These are phyloP conservation scores for Hemicordylus capensis DNA, from an alignment of 2,113 vertebrate genomes.

Conservation along the genomic window DNA sequence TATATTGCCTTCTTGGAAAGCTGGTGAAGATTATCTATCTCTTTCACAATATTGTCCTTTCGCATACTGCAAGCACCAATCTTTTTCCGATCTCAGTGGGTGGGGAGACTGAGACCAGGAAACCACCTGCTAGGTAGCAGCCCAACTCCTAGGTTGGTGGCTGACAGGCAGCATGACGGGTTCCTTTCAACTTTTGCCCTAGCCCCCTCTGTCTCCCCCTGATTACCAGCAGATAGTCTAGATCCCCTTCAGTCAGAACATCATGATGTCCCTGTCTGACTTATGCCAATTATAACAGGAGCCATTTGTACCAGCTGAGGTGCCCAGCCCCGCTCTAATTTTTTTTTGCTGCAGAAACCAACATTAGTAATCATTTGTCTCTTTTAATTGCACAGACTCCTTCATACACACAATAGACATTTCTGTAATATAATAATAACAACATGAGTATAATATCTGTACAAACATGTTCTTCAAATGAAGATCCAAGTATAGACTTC, in stretches of 20 bases:
- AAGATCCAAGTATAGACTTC: background rate
- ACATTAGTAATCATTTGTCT: background rate
- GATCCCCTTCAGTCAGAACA: background rate
- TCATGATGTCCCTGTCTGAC: background rate
- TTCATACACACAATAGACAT: background rate
- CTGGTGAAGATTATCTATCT: slow-evolving; percentile 22
- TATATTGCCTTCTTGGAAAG: background rate
- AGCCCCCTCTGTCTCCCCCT: background rate
- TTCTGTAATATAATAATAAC: background rate
- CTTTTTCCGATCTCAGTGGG: background rate
- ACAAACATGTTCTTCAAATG: background rate
- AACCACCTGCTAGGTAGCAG: no score
- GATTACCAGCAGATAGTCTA: background rate
- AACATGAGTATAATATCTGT: background rate
- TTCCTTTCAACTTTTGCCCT: no score
- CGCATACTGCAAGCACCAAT: background rate
- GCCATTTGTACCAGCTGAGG: background rate
- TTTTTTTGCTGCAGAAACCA: background rate
- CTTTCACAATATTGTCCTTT: slow-evolving; percentile 12
- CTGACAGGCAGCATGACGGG: no score
- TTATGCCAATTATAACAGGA: background rate
- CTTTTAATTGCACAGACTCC: no score
- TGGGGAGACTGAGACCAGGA: no score
- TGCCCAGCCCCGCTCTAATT: background rate
- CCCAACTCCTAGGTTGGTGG: no score